These are phyloP conservation scores for Esox masquinongy DNA, from an alignment of 2,797 vertebrate genomes.

Conservation along the genomic window DNA sequence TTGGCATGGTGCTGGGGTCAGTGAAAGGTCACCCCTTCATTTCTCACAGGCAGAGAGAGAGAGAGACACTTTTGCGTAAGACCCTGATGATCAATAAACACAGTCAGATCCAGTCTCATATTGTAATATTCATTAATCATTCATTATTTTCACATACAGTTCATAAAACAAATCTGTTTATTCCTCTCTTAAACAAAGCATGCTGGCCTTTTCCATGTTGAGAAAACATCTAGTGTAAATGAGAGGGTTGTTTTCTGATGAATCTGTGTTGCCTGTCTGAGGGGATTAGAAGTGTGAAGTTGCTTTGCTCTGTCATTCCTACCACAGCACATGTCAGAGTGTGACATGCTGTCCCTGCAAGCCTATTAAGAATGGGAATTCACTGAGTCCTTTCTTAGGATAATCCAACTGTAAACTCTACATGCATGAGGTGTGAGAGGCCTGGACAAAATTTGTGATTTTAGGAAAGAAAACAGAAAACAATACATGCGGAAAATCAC, in stretches of 20 bases:
- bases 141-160: conserved; percentile 27
- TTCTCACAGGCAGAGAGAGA: conserved; percentile 7
- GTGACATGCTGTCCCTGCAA: conserved; percentile 61
- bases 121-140: conserved; percentile 18
- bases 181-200: not conserved
- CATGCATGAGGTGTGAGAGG: conserved; percentile 21
- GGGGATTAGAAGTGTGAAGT: conserved; percentile 74
- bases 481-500: conserved; percentile 53
- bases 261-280: conserved; percentile 55
- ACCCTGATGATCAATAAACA: not conserved
- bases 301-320: conserved; percentile 63
- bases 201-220: not conserved
- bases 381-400: conserved; percentile 32
- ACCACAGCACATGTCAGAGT: conserved; percentile 66
- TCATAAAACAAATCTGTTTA: conserved; percentile 17
- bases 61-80: not conserved
- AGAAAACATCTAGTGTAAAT: conserved; percentile 52
- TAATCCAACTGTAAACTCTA: conserved; percentile 36
- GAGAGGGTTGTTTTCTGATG: conserved; percentile 71
- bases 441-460: conserved; percentile 38
- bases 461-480: conserved; percentile 35
- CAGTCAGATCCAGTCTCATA: not conserved
- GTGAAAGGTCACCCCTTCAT: conserved; percentile 18
- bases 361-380: conserved; percentile 63
- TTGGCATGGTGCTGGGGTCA: conserved; percentile 28